A percentile compares a stretch with the other conserved stretches of the same genome.
Evolutionary conservation across 2,888 invertebrate genomes (phyloP).

Genomic region (Drosophila atroscutellata): DNA sequence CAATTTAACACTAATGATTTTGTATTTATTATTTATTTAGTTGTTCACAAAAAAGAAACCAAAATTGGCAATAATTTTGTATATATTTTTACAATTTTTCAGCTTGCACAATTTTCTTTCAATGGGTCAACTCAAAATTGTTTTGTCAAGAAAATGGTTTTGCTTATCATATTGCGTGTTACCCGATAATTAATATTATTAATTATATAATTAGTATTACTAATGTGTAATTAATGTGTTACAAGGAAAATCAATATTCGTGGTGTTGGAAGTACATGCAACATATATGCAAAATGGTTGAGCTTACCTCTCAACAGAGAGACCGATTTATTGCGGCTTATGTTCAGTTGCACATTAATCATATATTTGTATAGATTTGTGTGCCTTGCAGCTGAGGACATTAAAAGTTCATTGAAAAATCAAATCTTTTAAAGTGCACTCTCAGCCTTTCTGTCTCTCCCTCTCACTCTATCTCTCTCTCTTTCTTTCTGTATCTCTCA

Average conservation of each 20-base stretch:
- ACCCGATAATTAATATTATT: conserved; percentile 17
- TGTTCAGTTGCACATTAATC: conserved; percentile 53
- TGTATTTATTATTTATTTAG: no score
- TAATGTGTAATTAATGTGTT: conserved; percentile 6
- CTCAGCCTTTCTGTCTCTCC: neutral
- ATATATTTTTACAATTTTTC: no score
- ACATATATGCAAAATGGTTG: neutral
- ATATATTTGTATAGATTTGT: conserved; percentile 9
- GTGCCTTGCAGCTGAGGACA: conserved; percentile 36
- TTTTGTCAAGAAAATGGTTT: conserved; percentile 1
- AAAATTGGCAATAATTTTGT: neutral
- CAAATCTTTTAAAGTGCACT: conserved; percentile 55
- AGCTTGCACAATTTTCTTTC: conserved; percentile 2
- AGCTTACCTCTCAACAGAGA: neutral
- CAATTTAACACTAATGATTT: neutral
- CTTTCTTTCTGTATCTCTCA: neutral
- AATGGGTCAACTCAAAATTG: neutral
- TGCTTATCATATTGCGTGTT: neutral
- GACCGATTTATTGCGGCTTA: conserved; percentile 7
- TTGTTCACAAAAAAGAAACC: neutral
- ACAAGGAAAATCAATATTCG: conserved; percentile 21
- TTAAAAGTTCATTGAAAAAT: conserved; percentile 65
- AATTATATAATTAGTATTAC: neutral
- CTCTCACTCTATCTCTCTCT: neutral
- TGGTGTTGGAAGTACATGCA: neutral